These are phyloP conservation scores for Charaxes varanes DNA, from an alignment of 1,140 invertebrate genomes.

Conservation along the genomic window DNA sequence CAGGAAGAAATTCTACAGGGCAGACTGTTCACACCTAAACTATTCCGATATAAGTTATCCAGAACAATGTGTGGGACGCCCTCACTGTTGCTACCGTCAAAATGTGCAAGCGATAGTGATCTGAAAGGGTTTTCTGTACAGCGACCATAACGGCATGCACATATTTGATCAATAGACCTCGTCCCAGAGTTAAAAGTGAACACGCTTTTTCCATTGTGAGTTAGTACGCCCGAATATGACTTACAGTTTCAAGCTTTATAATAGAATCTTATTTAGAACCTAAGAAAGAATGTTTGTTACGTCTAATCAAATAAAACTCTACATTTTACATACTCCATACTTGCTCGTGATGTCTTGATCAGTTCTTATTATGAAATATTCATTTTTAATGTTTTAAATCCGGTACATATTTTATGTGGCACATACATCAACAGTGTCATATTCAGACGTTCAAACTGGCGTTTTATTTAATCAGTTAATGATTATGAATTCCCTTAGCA, in stretches of 20 bases:
- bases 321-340: too few relatives aligned
- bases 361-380: too few relatives aligned
- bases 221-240: too few relatives aligned
- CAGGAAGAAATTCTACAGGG: too few relatives aligned
- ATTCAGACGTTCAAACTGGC: slow-evolving; percentile 6
- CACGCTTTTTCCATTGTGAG: neutral
- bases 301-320: too few relatives aligned
- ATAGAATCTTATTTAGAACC: too few relatives aligned
- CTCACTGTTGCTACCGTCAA: slow-evolving; percentile 7
- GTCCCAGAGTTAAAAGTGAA: slow-evolving; percentile 4
- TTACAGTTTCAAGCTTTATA: too few relatives aligned
- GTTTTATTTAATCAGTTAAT: slow-evolving; percentile 12
- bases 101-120: slow-evolving; percentile 21
- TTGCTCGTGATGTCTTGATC: too few relatives aligned
- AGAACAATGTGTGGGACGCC: slow-evolving; percentile 56
- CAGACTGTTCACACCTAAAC: slow-evolving; percentile 45
- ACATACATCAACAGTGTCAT: too few relatives aligned
- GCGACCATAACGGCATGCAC: slow-evolving; percentile 22
- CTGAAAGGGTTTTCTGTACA: slow-evolving; percentile 11
- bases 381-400: too few relatives aligned
- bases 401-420: too few relatives aligned
- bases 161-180: slow-evolving; percentile 15
- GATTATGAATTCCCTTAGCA: slow-evolving; percentile 46
- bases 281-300: too few relatives aligned
- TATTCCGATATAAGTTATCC: slow-evolving; percentile 70